Evolutionary conservation across 2,113 vertebrate species (phyloP).

Genomic region (Cottus gobio): DNA sequence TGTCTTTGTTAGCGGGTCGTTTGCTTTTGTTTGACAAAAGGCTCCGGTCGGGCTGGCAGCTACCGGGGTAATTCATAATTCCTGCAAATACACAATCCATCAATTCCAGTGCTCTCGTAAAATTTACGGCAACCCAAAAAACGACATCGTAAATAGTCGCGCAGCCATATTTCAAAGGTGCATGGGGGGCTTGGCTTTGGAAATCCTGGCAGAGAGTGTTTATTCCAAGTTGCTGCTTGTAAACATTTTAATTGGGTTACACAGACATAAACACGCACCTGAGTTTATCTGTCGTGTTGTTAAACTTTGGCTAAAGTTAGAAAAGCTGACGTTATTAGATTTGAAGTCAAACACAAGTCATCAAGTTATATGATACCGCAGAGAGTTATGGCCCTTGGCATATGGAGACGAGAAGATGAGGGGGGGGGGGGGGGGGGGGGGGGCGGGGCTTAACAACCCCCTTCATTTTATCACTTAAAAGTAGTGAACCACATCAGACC

Average conservation of each 20-base stretch:
- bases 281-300: conserved; percentile 40
- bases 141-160: conserved; percentile 58
- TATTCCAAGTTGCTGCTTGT: conserved; percentile 60
- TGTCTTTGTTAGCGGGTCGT: conserved; percentile 54
- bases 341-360: conserved; percentile 32
- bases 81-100: conserved; percentile 71
- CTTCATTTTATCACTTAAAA: conserved; percentile 15
- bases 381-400: conserved; percentile 9
- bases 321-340: conserved; percentile 38
- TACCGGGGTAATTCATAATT: conserved; percentile 65
- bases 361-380: conserved; percentile 12
- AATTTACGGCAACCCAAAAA: conserved; percentile 65
- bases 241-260: conserved; percentile 63
- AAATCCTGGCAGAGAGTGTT: conserved; percentile 60
- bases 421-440: no score
- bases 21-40: conserved; percentile 59
- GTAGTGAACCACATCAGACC: conserved; percentile 37
- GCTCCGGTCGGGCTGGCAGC: conserved; percentile 41
- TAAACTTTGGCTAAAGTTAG: conserved; percentile 39
- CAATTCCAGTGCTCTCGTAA: conserved; percentile 66
- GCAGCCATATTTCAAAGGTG: conserved; percentile 64
- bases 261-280: conserved; percentile 52
- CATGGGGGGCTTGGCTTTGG: conserved; percentile 51
- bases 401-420: conserved; percentile 10
- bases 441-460: no score